phyloP scores from a whole-genome alignment of 2,797 vertebrate species.

The Coregonus sp. region DNA sequence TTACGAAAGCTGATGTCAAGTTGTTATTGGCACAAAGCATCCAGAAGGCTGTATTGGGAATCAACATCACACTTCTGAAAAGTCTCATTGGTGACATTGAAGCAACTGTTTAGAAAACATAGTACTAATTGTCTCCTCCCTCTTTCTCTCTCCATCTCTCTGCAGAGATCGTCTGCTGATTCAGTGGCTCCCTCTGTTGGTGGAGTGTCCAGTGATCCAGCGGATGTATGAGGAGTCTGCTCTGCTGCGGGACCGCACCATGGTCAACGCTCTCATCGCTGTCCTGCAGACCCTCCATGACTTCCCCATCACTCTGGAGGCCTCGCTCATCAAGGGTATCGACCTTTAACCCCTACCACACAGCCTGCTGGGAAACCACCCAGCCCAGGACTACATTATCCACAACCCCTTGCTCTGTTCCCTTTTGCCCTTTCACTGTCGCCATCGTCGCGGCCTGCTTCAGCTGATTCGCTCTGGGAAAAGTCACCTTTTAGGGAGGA shows the following conservation, averaged over 20 bases:
- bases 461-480: conserved; percentile 3
- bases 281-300: conserved; percentile 86
- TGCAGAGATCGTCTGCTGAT: conserved; percentile 85
- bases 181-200: conserved; percentile 89
- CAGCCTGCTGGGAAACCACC: background rate
- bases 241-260: conserved; percentile 84
- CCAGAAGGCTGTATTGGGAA: too few relatives aligned
- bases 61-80: too few relatives aligned
- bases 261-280: conserved; percentile 82
- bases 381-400: background rate
- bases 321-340: conserved; percentile 90
- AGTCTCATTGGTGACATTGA: too few relatives aligned
- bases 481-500: background rate
- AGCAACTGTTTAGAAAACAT: too few relatives aligned
- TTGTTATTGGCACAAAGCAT: background rate
- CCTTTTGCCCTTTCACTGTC: background rate
- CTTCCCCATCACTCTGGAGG: conserved; percentile 88
- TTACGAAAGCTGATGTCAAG: background rate
- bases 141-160: background rate
- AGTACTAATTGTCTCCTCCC: background rate
- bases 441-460: background rate
- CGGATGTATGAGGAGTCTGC: conserved; percentile 90
- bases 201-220: conserved; percentile 82
- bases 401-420: background rate
- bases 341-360: conserved; percentile 74